phyloP scores from a whole-genome alignment of 1,140 invertebrate genomes.

The Epicauta chinensis region DNA sequence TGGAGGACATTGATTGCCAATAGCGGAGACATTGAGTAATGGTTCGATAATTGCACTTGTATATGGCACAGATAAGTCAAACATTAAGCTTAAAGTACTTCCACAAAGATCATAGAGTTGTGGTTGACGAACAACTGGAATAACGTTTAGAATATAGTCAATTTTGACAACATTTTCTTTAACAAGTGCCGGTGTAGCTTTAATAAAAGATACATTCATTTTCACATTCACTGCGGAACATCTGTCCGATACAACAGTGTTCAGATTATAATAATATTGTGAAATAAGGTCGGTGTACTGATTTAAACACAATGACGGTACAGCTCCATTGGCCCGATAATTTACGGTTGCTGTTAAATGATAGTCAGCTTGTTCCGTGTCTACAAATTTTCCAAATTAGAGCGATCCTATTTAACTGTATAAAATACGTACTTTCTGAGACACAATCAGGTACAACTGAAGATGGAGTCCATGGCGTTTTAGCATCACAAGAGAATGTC shows the following conservation, averaged over 20 bases:
- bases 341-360: constrained; percentile 83
- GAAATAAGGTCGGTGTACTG: constrained; percentile 81
- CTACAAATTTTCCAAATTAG: constrained; percentile 39
- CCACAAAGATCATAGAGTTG: constrained; percentile 92
- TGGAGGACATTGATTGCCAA: constrained; percentile 87
- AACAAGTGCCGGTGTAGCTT: constrained; percentile 64
- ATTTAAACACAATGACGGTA: constrained; percentile 72
- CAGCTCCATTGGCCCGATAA: constrained; percentile 84
- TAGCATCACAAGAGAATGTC: constrained; percentile 75
- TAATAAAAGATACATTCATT: constrained; percentile 87
- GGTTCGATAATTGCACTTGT: constrained; percentile 87
- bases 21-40: constrained; percentile 78
- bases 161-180: constrained; percentile 85
- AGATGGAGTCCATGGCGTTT: constrained; percentile 73
- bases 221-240: constrained; percentile 93
- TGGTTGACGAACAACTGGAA: constrained; percentile 78
- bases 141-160: constrained; percentile 81
- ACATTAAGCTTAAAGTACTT: constrained; percentile 86
- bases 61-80: constrained; percentile 87
- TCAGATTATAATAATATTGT: constrained; percentile 74
- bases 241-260: constrained; percentile 76
- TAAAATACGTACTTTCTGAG: constrained; percentile 64
- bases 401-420: background rate
- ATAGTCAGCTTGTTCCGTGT: constrained; percentile 89
- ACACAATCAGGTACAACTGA: constrained; percentile 90